phyloP scores from a whole-genome alignment of 2,113 vertebrate species.

The Tetrao urogallus region DNA sequence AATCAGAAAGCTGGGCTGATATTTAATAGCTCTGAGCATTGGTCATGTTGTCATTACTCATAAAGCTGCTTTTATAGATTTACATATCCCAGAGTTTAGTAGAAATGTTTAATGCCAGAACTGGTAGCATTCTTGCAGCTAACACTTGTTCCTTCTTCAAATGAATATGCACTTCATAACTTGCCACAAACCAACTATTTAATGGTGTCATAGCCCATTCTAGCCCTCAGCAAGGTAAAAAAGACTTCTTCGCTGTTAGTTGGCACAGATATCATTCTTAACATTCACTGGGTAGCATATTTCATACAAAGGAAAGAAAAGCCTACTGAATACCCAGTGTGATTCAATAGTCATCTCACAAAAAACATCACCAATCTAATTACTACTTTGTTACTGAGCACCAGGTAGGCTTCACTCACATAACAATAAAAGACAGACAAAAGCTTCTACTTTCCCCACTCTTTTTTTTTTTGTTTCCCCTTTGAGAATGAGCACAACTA shows the following conservation, averaged over 20 bases:
- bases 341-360: not conserved
- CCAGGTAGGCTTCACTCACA: not conserved
- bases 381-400: not conserved
- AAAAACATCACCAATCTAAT: not conserved
- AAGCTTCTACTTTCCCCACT: not conserved
- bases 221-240: not conserved
- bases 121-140: not conserved
- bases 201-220: not conserved
- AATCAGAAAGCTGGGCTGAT: not conserved
- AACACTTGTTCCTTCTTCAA: not conserved
- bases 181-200: not conserved
- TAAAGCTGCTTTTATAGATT: too few relatives aligned
- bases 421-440: not conserved
- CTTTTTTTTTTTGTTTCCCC: not conserved
- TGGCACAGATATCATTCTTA: not conserved
- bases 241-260: not conserved
- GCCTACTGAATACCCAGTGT: not conserved
- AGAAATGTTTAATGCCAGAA: not conserved
- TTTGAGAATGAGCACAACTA: accelerated
- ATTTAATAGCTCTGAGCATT: not conserved
- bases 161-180: not conserved
- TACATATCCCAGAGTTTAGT: not conserved
- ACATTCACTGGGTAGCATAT: not conserved
- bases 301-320: not conserved
- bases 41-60: not conserved